phyloP scores from a whole-genome alignment of 2,113 vertebrate species.

The Cyprinus carpio region DNA sequence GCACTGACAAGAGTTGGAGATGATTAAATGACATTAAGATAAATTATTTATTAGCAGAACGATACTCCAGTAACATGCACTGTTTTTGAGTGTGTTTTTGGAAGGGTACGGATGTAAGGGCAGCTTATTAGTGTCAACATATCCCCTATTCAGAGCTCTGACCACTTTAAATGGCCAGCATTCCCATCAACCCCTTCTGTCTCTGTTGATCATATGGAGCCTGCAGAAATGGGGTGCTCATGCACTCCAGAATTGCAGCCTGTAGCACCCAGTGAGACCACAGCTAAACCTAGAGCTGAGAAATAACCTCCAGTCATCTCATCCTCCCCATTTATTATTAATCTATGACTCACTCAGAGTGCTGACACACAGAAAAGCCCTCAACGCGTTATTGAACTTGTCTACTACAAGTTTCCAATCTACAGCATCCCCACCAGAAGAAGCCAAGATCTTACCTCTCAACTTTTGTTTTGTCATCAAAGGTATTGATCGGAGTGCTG shows the following conservation, averaged over 20 bases:
- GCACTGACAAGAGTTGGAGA: background rate
- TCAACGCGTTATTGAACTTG: conserved; percentile 23
- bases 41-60: conserved; percentile 26
- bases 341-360: conserved; percentile 35
- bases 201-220: conserved; percentile 14
- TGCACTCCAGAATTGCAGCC: conserved; percentile 8
- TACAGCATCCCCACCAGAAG: background rate
- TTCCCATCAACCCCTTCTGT: conserved; percentile 28
- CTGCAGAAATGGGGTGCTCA: background rate
- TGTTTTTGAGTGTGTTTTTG: conserved; percentile 1
- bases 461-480: conserved; percentile 47
- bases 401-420: background rate
- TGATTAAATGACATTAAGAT: background rate
- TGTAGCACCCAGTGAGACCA: conserved; percentile 24
- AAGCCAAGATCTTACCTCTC: conserved; percentile 19
- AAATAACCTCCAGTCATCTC: conserved; percentile 44
- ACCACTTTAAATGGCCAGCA: conserved; percentile 14
- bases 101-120: background rate
- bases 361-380: conserved; percentile 47
- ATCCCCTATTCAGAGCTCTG: background rate
- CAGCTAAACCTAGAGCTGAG: conserved; percentile 36
- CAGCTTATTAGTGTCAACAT: conserved; percentile 26
- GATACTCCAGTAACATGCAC: background rate
- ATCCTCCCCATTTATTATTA: conserved; percentile 55
- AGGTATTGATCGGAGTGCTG: conserved; percentile 37